Base-by-base conservation (phyloP, 2,113 vertebrate species). In the Malurus alboscapulatus region DNA sequence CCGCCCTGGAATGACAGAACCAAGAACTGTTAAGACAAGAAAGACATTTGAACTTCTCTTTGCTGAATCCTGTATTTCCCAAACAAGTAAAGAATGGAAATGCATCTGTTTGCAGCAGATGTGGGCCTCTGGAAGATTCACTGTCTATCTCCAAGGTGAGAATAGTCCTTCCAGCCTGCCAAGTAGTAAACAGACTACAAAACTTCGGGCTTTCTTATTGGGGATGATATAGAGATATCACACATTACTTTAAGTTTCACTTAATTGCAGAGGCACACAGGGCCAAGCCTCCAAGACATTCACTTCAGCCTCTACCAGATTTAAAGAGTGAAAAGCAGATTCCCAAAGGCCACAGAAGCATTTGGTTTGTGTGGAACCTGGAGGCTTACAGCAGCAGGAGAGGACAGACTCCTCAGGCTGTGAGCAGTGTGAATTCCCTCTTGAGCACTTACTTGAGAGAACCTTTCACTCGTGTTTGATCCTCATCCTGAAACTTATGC, bases 401-500 rank as follows among this genome's bases (percentile, higher is more conserved):
- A 74, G 20, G 45, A 69, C 40, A 73, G 17, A 58, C 15, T 62
- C 76, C 42, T 67, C 20, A 50, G 48, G 47, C n/a, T 5, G 0
- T 6, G 7, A 87, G 24, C 63, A 80, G 24, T 2, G 4, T 4
- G 9, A 67, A 51, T 14, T 61, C 50, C 34, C 55, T 63, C 17
- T 74, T 20, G n/a, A 81, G 51, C 67, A 97, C 98, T 94, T 98
- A 99, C 99, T 99, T 99, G 76, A 99, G 96, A 83, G 99, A 99
- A 47, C 99, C 99, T 95, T 99, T 99, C 75, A 99, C 98, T 63
- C 99, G 98, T 0, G 99, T 99, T 98, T 99, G 98, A 92, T 99
- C 99, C 4, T 99, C 99, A 61, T 99, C 98, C 96, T 99, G 99
- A 97, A 99, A 99, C 96, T 99, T 99, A 97, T 99, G 99, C 95